Evolutionary conservation across 2,888 invertebrate species (phyloP).

Genomic region (Hecatera dysodea): DNA sequence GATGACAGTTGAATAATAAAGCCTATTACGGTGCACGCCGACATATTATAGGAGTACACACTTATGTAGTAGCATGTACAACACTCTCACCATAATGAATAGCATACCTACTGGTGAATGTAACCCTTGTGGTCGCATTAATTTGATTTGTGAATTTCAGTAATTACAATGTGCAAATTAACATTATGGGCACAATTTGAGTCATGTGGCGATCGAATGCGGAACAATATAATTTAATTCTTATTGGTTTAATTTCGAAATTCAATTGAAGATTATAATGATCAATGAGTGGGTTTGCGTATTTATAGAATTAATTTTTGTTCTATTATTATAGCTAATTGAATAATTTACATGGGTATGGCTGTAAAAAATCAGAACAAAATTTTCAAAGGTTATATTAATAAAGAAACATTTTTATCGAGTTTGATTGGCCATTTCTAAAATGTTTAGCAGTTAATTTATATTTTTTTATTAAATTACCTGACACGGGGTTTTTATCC

Average conservation of each 20-base stretch:
- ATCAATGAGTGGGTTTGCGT: too few species aligned
- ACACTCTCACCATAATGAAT: neutral
- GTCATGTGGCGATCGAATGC: neutral
- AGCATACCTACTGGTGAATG: neutral
- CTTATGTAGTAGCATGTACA: neutral
- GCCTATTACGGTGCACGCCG: neutral
- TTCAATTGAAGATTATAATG: neutral
- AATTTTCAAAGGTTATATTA: neutral
- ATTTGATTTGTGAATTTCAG: neutral
- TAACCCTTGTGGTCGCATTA: neutral
- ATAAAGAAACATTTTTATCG: too few species aligned
- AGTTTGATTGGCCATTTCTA: neutral
- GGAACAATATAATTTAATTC: neutral
- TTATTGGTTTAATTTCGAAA: neutral
- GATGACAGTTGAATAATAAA: neutral
- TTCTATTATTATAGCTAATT: too few species aligned
- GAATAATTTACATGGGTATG: too few species aligned
- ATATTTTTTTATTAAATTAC: too few species aligned
- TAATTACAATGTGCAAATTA: neutral
- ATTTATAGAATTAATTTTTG: too few species aligned
- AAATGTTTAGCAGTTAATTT: slow-evolving; percentile 2
- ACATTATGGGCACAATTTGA: neutral
- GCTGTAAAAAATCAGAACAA: too few species aligned
- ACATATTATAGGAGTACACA: neutral
- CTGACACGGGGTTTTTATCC: too few species aligned